Conservation (phyloP, 2,797 vertebrate species). For the Octomys mimax region DNA sequence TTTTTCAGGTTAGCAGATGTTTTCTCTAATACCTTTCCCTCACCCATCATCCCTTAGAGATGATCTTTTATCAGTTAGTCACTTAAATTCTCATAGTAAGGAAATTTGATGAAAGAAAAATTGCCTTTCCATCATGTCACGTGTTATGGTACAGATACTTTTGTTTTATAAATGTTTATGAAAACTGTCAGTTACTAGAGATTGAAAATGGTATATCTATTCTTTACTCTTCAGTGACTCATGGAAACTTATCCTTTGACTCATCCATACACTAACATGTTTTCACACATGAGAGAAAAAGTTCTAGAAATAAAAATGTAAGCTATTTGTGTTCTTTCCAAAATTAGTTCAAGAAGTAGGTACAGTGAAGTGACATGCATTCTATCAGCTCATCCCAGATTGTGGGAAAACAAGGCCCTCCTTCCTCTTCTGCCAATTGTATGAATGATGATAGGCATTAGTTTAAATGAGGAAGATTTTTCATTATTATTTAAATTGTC, state of each 20-base stretch:
- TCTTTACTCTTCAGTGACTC: conserved; percentile 79
- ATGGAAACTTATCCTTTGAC: conserved; percentile 76
- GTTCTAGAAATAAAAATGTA: conserved; percentile 76
- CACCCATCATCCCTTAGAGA: not conserved
- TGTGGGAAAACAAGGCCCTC: not conserved
- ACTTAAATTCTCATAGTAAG: conserved; percentile 35
- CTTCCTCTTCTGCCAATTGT: not conserved
- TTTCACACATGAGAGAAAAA: conserved; percentile 76
- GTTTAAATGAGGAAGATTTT: not conserved
- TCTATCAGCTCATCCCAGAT: not conserved
- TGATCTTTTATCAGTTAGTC: not conserved
- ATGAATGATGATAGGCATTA: not conserved
- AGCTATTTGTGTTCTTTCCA: conserved; percentile 77
- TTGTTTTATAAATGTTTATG: conserved; percentile 87
- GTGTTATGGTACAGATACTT: conserved; percentile 80
- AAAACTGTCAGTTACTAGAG: conserved; percentile 80
- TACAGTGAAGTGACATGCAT: conserved; percentile 44
- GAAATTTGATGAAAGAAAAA: conserved; percentile 49
- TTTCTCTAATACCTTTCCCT: not conserved
- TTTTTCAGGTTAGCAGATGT: not conserved
- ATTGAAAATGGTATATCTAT: conserved; percentile 82
- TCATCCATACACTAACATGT: conserved; percentile 76
- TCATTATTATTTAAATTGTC: not conserved
- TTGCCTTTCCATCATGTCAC: conserved; percentile 55
- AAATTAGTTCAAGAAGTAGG: conserved; percentile 76